A percentile compares a stretch with the other conserved stretches of the same genome.
phyloP scores from a whole-genome alignment of 2,797 vertebrate genomes.

The Schizothorax lantsangensis region DNA sequence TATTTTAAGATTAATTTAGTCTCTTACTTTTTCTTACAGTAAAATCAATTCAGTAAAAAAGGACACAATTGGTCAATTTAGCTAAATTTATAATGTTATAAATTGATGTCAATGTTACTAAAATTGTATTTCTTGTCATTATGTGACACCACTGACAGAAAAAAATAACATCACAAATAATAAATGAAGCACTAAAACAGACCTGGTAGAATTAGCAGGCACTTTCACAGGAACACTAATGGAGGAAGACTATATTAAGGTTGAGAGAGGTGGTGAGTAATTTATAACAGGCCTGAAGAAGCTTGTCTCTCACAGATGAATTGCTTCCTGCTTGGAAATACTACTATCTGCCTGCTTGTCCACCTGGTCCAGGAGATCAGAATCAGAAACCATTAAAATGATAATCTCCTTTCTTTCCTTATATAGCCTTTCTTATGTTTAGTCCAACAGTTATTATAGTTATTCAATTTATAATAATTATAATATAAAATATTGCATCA shows the following conservation, averaged over 20 bases:
- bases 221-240: conserved; percentile 18
- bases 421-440: not conserved
- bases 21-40: not conserved
- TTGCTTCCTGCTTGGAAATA: conserved; percentile 14
- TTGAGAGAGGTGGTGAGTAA: not conserved
- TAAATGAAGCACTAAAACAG: conserved; percentile 19
- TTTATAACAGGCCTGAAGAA: not conserved
- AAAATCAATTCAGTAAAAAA: not conserved
- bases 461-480: not conserved
- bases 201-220: not conserved
- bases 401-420: conserved; percentile 13
- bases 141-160: not conserved
- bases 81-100: no score
- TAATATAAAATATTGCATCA: not conserved
- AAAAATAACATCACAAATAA: conserved; percentile 20
- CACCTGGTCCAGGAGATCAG: conserved; percentile 32
- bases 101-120: no score
- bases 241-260: conserved; percentile 10
- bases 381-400: conserved; percentile 43
- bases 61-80: not conserved
- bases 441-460: not conserved
- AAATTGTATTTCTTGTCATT: not conserved
- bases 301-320: conserved; percentile 6
- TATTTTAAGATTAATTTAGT: not conserved
- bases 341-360: not conserved